phyloP scores from a whole-genome alignment of 2,113 vertebrate species.

The Condylura cristata region DNA sequence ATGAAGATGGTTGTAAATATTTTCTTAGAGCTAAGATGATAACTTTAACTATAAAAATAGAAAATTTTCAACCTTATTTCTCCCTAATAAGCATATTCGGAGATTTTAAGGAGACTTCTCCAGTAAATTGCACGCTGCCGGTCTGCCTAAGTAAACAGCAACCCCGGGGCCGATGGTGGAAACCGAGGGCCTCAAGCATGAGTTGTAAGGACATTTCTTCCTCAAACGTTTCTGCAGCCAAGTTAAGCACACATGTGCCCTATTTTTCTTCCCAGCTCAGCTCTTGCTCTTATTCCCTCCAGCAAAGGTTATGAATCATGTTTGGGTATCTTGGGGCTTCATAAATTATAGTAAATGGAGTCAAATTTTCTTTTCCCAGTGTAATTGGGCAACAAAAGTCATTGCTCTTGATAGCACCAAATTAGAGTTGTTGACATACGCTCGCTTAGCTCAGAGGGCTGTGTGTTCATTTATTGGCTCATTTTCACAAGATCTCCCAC shows the following conservation, averaged over 20 bases:
- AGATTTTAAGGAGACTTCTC: slow-evolving; percentile 50
- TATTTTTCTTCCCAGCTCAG: background rate
- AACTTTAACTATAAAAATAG: slow-evolving; percentile 55
- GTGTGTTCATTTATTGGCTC: background rate
- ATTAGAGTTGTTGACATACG: background rate
- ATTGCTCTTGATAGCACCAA: background rate
- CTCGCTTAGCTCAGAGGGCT: background rate
- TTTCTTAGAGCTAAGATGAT: slow-evolving; percentile 52
- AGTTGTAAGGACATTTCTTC: background rate
- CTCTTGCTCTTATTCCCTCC: background rate
- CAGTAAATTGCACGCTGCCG: slow-evolving; percentile 55
- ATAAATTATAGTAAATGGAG: slow-evolving; percentile 52
- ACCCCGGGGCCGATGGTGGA: background rate
- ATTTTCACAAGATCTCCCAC: background rate
- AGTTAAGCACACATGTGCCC: background rate
- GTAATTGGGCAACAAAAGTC: slow-evolving; percentile 51
- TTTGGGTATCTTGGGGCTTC: slow-evolving; percentile 35
- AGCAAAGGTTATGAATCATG: slow-evolving; percentile 18
- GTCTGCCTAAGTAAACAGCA: slow-evolving; percentile 52
- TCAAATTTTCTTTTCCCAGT: slow-evolving; percentile 34
- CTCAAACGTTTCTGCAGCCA: background rate
- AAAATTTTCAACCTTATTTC: slow-evolving; percentile 49
- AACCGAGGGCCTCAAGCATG: background rate
- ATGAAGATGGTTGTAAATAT: slow-evolving; percentile 38
- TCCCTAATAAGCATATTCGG: slow-evolving; percentile 36